A percentile compares a stretch with the other conserved stretches of the same genome.
phyloP scores from a whole-genome alignment of 2,797 vertebrate species.

The Bradypus variegatus region DNA sequence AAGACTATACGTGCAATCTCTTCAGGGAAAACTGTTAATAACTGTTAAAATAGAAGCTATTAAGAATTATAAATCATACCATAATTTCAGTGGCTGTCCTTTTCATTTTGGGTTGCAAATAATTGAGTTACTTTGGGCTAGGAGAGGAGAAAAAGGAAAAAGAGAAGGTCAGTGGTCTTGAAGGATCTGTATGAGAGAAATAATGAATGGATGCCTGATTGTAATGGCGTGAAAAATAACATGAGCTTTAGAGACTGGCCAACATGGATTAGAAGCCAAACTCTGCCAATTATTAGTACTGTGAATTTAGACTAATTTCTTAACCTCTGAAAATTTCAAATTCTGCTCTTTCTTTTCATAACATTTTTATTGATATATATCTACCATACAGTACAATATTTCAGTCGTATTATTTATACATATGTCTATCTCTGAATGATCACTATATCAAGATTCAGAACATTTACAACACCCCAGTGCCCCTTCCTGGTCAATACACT shows the following conservation, averaged over 20 bases:
- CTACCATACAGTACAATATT: not conserved
- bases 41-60: conserved; percentile 43
- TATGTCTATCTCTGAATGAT: not conserved
- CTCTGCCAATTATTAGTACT: not conserved
- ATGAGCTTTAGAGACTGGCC: not conserved
- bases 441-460: not conserved
- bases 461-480: not conserved
- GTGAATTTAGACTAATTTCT: not conserved
- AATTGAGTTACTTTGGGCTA: not conserved
- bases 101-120: conserved; percentile 7
- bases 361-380: not conserved
- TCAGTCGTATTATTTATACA: not conserved
- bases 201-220: not conserved
- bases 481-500: not conserved
- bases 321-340: not conserved
- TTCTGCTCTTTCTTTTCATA: not conserved
- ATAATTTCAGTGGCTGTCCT: not conserved
- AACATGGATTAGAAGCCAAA: not conserved
- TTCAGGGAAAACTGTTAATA: conserved; percentile 43
- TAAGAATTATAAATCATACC: conserved; percentile 46
- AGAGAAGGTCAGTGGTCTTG: not conserved
- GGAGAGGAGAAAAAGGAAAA: not conserved
- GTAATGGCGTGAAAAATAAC: not conserved
- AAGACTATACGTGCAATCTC: not conserved
- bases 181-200: not conserved